These are phyloP conservation scores for Drosophila burlai DNA, from an alignment of 1,140 invertebrate species.

Conservation along the genomic window DNA sequence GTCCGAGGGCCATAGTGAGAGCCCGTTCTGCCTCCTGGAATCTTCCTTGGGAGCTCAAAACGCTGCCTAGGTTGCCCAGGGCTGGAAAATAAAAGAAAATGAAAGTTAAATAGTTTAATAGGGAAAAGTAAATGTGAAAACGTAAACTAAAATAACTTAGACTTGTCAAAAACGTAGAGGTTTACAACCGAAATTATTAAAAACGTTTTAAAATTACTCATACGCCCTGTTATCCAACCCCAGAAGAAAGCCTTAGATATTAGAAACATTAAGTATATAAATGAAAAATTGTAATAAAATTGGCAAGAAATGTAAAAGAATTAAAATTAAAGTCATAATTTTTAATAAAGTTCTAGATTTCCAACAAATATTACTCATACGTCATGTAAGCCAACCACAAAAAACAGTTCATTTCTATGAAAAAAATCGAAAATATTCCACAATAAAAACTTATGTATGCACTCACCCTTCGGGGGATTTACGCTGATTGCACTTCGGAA, in stretches of 20 bases:
- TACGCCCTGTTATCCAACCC: neutral
- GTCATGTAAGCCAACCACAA: neutral
- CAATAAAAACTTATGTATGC: neutral
- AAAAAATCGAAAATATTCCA: neutral
- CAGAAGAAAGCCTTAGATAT: neutral
- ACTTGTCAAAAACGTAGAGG: neutral
- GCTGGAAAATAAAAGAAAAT: constrained; percentile 86
- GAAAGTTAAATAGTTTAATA: neutral
- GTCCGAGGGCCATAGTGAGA: constrained; percentile 92
- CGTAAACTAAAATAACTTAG: too few relatives aligned
- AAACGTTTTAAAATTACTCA: neutral
- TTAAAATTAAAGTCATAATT: neutral
- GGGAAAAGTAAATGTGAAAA: neutral
- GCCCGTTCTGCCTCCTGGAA: constrained; percentile 93
- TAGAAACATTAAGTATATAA: too few relatives aligned
- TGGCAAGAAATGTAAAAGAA: neutral
- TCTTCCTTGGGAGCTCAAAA: constrained; percentile 93
- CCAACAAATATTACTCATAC: neutral
- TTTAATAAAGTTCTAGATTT: neutral
- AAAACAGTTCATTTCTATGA: neutral
- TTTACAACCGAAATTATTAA: neutral
- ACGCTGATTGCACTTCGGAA: constrained; percentile 95
- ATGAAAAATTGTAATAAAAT: neutral
- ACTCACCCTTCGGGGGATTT: constrained; percentile 98
- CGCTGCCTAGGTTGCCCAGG: constrained; percentile 96